Base-by-base conservation (phyloP, 2,113 vertebrate genomes). In the Catharus minimus region DNA sequence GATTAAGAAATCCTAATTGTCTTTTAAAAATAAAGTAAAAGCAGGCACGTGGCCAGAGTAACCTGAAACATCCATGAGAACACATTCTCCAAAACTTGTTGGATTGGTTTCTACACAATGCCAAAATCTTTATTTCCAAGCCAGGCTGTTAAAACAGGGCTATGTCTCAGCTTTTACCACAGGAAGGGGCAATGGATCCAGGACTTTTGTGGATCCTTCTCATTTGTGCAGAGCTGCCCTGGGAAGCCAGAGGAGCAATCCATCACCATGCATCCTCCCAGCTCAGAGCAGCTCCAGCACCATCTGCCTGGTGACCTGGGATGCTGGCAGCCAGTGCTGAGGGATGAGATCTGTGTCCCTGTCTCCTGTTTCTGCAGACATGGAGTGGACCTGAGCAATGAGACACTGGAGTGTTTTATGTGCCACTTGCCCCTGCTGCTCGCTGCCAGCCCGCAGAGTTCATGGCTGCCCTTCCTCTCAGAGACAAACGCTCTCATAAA, bases 381-480 rank as follows among this genome's bases (percentile, higher is more conserved):
- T 44, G 28, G 32, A 43, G 57, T 22, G 28, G 86, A 60, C 82
- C 49, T 61, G 53, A 91, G 58, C 46, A 83, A 50, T 72, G 57
- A 90, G 88, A n/a, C 38, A 68, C 49, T 27, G 5, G 0, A 60
- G 65, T 56, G 23, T 43, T 75, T 65, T 13, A 75, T 86, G 65
- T 86, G 88, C 75, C 82, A 33, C 88, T 89, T 92, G 91, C 69
- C 85, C 90, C 0, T 15, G 46, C 90, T 65, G 86, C 90, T 93
- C 15, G 5, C 61, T 85, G 76, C 73, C 88, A 93, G 77, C 73
- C 86, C 26, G 0, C 82, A 90, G 76, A 83, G 88, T 81, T 93
- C 93, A 86, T 10, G 3, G 38, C 74, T 78, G 88, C 73, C 86
- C 61, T 49, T 84, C 57, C 66, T 72, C 80, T 27, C 11, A 0